Evolutionary conservation across 2,888 invertebrate genomes (phyloP).

Genomic region (Schizotus pectinicornis): DNA sequence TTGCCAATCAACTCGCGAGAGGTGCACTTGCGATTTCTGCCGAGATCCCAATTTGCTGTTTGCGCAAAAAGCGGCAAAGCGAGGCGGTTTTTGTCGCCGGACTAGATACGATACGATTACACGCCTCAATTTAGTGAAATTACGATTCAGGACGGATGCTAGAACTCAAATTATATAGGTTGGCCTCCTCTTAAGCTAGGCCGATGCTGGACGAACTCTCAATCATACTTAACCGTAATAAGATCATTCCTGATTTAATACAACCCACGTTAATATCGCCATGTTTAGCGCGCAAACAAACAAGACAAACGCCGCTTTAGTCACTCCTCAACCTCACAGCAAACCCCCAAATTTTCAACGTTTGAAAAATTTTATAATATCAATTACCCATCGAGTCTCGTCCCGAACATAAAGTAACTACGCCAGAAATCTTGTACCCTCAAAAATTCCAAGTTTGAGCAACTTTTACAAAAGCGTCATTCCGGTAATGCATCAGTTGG

Average conservation of each 20-base stretch:
- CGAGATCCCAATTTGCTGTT: background rate
- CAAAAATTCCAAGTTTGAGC: no score
- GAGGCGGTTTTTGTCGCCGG: background rate
- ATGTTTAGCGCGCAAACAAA: no score
- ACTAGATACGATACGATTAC: background rate
- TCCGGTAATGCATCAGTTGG: no score
- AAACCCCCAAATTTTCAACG: no score
- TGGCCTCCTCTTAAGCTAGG: background rate
- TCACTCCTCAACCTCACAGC: no score
- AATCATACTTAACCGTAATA: background rate
- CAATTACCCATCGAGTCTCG: no score
- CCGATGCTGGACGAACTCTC: background rate
- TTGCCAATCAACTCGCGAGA: no score
- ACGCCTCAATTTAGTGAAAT: background rate
- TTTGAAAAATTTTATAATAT: no score
- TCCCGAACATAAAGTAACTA: no score
- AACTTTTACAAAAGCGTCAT: no score
- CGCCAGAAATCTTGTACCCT: no score
- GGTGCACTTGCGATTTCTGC: background rate
- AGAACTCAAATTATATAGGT: slow-evolving; percentile 4
- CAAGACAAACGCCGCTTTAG: no score
- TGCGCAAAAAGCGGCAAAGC: background rate
- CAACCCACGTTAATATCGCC: background rate
- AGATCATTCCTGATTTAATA: slow-evolving; percentile 4
- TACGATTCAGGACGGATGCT: slow-evolving; percentile 2